Evolutionary conservation across 2,113 vertebrate genomes (phyloP).

Genomic region (Spea multiplicata): DNA sequence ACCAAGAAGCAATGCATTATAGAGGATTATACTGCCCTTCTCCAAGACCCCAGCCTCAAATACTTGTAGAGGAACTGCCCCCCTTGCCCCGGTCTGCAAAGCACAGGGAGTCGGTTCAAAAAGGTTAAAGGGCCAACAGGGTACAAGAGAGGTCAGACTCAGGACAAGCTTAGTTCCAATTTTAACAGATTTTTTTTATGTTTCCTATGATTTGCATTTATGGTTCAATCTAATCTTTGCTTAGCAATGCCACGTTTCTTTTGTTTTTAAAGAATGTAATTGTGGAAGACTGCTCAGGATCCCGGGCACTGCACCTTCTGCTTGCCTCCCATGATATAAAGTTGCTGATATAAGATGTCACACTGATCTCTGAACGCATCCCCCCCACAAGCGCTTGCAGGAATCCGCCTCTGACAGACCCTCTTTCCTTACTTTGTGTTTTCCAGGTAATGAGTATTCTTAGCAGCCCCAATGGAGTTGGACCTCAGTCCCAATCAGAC

Average conservation of each 20-base stretch:
- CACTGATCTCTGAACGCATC: too few species aligned
- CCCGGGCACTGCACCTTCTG: too few species aligned
- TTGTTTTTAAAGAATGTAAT: too few species aligned
- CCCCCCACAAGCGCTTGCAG: too few species aligned
- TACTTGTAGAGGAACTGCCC: constrained; percentile 48
- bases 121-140: constrained; percentile 10
- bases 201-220: too few species aligned
- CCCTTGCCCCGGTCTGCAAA: neutral
- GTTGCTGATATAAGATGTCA: too few species aligned
- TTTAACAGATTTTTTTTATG: too few species aligned
- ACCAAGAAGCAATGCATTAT: constrained; percentile 76
- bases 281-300: too few species aligned
- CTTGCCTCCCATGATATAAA: too few species aligned
- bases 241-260: too few species aligned
- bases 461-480: constrained; percentile 86
- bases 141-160: constrained; percentile 8
- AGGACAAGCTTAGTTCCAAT: neutral
- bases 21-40: constrained; percentile 53
- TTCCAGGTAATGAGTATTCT: constrained; percentile 96
- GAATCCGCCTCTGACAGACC: too few species aligned
- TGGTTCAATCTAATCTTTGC: too few species aligned
- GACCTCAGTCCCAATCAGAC: constrained; percentile 90
- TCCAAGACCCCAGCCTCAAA: constrained; percentile 61
- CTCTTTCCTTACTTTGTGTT: constrained; percentile 15
- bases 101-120: neutral